phyloP scores from a whole-genome alignment of 2,797 vertebrate genomes.

The Pteronotus mesoamericanus region DNA sequence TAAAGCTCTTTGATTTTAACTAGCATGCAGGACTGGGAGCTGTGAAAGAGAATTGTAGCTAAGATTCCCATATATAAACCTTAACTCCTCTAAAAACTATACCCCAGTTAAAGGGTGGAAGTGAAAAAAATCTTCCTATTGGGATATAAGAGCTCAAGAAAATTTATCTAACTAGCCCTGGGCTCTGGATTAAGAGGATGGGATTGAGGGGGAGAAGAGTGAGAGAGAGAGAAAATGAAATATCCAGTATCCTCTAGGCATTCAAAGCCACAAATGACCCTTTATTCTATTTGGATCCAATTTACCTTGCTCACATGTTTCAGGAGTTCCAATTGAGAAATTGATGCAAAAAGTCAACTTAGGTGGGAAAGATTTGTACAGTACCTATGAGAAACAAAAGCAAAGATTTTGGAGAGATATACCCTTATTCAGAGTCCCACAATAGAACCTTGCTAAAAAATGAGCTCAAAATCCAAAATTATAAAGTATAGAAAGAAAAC shows the following conservation, averaged over 20 bases:
- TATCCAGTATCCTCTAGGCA: not conserved
- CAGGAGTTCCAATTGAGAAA: not conserved
- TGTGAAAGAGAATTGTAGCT: not conserved
- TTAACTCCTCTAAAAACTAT: not conserved
- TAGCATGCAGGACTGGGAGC: not conserved
- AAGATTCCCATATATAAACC: not conserved
- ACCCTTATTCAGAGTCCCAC: not conserved
- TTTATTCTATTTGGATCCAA: not conserved
- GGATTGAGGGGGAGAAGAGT: not conserved
- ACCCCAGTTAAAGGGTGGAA: not conserved
- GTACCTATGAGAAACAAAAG: not conserved
- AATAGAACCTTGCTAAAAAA: not conserved
- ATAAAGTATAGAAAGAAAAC: constrained; percentile 4
- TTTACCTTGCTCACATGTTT: not conserved
- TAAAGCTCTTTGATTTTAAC: not conserved
- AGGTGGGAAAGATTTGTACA: not conserved
- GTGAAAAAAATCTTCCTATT: not conserved
- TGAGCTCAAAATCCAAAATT: not conserved
- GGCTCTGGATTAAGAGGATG: not conserved
- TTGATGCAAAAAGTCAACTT: not conserved
- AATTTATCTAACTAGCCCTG: not conserved
- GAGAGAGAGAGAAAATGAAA: not conserved
- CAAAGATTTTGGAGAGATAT: not conserved
- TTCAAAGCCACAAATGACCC: not conserved
- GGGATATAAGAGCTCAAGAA: not conserved